A percentile compares a stretch with the other conserved stretches of the same genome.
Evolutionary conservation across 2,113 vertebrate species (phyloP).

Genomic region (Sapajus apella): DNA sequence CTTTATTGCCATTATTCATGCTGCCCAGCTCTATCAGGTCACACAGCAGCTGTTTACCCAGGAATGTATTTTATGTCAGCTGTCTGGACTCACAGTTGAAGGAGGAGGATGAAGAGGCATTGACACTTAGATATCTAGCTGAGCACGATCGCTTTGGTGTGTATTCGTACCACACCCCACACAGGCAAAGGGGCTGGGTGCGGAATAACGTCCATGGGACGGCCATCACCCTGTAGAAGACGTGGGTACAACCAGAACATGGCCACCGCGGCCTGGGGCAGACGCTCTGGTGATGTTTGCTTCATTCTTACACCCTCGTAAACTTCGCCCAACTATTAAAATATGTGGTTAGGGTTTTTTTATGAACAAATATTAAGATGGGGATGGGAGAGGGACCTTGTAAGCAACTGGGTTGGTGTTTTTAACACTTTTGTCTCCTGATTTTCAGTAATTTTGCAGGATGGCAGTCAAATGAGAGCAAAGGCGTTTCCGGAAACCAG

Average conservation of each 20-base stretch:
- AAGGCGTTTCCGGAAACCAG: not conserved
- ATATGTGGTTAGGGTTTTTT: not conserved
- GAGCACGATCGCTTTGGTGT: not conserved
- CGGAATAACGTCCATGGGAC: not conserved
- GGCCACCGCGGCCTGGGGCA: not conserved
- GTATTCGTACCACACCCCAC: no score
- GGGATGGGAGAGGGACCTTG: not conserved
- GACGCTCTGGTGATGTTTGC: not conserved
- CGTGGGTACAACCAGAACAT: not conserved
- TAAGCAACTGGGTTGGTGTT: not conserved
- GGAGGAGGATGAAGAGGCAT: no score
- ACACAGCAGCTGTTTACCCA: not conserved
- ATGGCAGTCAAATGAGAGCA: conserved; percentile 29
- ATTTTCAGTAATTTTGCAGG: conserved; percentile 78
- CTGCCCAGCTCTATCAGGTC: not conserved
- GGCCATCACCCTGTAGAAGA: not conserved
- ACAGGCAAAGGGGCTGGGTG: not conserved
- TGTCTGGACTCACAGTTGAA: not conserved
- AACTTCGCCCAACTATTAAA: not conserved
- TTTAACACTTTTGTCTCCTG: conserved; percentile 19
- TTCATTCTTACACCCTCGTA: not conserved
- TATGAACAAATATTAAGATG: not conserved
- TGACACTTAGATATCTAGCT: not conserved
- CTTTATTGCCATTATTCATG: not conserved
- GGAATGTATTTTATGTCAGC: not conserved